Evolutionary conservation across 1,140 invertebrate genomes (phyloP).

Genomic region (Microvelia longipes): DNA sequence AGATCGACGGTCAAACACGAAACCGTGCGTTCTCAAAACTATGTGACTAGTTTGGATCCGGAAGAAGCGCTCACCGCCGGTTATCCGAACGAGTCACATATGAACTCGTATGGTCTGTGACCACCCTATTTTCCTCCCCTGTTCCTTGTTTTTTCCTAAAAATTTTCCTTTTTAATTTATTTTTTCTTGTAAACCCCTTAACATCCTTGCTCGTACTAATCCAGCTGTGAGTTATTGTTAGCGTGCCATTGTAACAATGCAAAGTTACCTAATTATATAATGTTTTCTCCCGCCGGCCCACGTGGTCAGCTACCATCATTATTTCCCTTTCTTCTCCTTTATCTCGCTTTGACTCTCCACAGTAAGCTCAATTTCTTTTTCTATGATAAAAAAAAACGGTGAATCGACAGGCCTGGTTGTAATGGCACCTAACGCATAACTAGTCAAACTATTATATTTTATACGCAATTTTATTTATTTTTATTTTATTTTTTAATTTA

Average conservation of each 20-base stretch:
- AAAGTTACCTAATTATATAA: neutral
- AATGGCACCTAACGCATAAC: slow-evolving; percentile 17
- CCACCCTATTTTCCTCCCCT: slow-evolving; percentile 8
- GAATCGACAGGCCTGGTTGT: neutral
- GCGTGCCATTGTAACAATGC: slow-evolving; percentile 12
- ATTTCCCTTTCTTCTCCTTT: neutral
- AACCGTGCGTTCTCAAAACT: neutral
- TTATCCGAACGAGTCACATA: slow-evolving; percentile 12
- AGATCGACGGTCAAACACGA: neutral
- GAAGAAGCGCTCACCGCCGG: slow-evolving; percentile 7
- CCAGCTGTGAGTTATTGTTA: slow-evolving; percentile 15
- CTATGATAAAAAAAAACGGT: neutral
- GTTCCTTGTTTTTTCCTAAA: neutral
- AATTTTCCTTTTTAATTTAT: slow-evolving; percentile 8
- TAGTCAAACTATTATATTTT: slow-evolving; percentile 14
- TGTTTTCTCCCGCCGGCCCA: neutral
- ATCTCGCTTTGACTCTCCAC: slow-evolving; percentile 1
- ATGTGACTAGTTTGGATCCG: slow-evolving; percentile 13
- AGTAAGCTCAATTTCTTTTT: neutral
- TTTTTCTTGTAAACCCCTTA: slow-evolving; percentile 5
- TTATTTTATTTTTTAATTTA: slow-evolving; percentile 7
- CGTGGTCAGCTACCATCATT: neutral
- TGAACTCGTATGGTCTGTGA: slow-evolving; percentile 17
- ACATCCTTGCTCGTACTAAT: neutral
- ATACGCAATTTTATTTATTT: slow-evolving; percentile 10